phyloP scores from a whole-genome alignment of 2,113 vertebrate genomes.

The Eonycteris spelaea region DNA sequence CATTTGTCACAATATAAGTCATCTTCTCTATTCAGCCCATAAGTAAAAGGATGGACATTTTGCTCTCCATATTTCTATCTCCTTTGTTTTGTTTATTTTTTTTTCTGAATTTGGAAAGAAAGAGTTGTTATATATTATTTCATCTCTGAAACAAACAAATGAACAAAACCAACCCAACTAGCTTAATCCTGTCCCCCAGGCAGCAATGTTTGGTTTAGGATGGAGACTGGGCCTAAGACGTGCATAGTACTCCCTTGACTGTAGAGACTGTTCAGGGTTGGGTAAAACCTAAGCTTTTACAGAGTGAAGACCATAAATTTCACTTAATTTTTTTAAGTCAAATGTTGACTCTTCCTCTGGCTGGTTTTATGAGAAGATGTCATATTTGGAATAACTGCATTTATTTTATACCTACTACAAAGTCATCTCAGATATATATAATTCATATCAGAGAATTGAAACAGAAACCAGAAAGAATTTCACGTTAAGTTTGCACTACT shows the following conservation, averaged over 20 bases:
- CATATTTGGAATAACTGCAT: neutral
- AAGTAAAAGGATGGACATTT: neutral
- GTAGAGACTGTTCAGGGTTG: neutral
- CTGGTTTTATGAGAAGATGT: neutral
- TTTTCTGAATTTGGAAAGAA: constrained; percentile 26
- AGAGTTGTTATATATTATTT: neutral
- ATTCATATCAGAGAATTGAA: neutral
- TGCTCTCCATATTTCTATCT: neutral
- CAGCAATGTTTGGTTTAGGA: neutral
- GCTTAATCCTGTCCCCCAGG: neutral
- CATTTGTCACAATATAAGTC: neutral
- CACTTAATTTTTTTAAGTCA: neutral
- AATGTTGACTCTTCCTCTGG: neutral
- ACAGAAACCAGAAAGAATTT: neutral
- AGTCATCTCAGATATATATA: neutral
- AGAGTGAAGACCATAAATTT: neutral
- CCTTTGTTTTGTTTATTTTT: neutral
- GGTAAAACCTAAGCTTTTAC: neutral
- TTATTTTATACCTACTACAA: neutral
- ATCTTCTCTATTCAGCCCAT: neutral
- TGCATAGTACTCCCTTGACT: neutral
- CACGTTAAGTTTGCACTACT: neutral
- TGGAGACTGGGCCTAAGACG: neutral
- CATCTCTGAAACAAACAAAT: neutral
- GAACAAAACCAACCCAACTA: neutral